phyloP scores from a whole-genome alignment of 1,140 invertebrate genomes.

The Stratiolaelaps scimitus region DNA sequence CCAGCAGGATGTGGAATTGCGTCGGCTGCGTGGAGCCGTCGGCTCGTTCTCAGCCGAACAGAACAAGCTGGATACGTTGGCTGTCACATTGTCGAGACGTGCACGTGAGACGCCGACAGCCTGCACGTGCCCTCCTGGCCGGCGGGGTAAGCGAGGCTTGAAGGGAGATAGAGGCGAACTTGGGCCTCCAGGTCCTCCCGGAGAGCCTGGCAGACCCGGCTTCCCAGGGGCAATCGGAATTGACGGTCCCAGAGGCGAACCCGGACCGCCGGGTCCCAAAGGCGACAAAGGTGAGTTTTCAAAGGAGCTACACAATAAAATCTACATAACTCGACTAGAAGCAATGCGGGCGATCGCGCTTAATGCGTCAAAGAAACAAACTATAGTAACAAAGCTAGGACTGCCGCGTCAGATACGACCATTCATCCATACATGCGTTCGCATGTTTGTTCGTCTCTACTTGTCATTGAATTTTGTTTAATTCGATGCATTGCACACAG shows the following conservation, averaged over 20 bases:
- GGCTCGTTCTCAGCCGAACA: slow-evolving; percentile 15
- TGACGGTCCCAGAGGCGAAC: slow-evolving; percentile 20
- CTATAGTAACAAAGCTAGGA: no score
- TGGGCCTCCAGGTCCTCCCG: slow-evolving; percentile 18
- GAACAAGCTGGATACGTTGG: slow-evolving; percentile 11
- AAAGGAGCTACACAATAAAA: no score
- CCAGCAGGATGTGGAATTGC: slow-evolving; percentile 2
- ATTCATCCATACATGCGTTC: no score
- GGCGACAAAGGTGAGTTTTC: slow-evolving; percentile 16
- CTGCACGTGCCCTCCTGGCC: slow-evolving; percentile 16
- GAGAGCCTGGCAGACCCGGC: slow-evolving; percentile 23
- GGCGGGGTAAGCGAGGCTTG: slow-evolving; percentile 6
- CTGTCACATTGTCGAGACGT: slow-evolving; percentile 11
- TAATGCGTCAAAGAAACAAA: no score
- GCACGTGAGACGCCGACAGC: slow-evolving; percentile 3
- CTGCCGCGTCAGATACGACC: no score
- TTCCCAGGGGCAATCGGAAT: slow-evolving; percentile 26
- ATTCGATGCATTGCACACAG: no score
- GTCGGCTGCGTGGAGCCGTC: background rate
- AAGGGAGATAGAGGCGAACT: slow-evolving; percentile 25
- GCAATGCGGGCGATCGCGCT: no score
- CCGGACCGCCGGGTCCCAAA: slow-evolving; percentile 23
- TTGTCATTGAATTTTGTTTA: no score
- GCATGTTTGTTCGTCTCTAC: no score
- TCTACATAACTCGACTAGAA: no score